Conservation (phyloP, 2,113 vertebrate species). For the Astatoreochromis straeleni region DNA sequence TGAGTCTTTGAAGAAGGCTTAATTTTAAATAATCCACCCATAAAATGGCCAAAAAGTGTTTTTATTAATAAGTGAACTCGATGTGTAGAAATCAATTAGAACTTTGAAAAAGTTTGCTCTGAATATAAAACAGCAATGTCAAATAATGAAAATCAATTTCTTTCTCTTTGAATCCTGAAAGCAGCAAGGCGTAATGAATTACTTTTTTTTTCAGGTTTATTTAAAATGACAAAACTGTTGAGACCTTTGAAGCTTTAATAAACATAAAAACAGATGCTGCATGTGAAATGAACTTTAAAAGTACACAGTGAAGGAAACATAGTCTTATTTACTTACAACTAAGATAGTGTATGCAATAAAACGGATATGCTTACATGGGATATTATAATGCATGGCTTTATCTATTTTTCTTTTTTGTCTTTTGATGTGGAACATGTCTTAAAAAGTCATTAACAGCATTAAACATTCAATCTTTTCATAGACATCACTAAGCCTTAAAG, state of each 20-base stretch:
- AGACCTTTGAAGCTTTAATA: not conserved
- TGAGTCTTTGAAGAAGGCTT: not conserved
- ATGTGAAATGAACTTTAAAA: slow-evolving; percentile 1
- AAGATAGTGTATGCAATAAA: not conserved
- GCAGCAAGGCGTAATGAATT: not conserved
- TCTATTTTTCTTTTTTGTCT: not conserved
- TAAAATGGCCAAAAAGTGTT: not conserved
- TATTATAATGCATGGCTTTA: not conserved
- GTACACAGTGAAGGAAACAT: not conserved
- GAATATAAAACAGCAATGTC: not conserved
- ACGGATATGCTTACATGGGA: not conserved
- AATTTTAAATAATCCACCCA: not conserved
- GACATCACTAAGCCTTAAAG: not conserved
- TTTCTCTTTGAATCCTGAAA: not conserved
- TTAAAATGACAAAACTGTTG: not conserved
- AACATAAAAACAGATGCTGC: not conserved
- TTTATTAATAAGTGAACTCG: not conserved
- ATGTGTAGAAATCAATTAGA: not conserved
- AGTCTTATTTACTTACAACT: not conserved
- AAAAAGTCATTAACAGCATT: not conserved
- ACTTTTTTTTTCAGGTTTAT: not conserved
- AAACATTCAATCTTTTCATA: not conserved
- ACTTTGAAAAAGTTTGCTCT: not conserved
- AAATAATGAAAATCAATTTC: not conserved
- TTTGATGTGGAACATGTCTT: not conserved